Conservation (phyloP, 2,888 invertebrate genomes). For the Agrotis clavis region DNA sequence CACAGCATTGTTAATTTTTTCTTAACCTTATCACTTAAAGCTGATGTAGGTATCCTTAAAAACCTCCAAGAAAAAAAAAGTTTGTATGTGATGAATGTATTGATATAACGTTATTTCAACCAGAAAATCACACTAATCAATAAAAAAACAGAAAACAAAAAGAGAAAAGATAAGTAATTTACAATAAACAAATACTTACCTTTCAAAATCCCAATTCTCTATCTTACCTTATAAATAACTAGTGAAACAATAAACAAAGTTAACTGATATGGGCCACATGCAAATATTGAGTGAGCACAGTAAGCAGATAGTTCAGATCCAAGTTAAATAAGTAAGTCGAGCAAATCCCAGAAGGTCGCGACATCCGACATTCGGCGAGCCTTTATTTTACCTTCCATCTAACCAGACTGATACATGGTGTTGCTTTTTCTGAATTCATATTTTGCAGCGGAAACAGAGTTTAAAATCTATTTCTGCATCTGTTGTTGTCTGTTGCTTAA, state of each 20-base stretch:
- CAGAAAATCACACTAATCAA: not conserved
- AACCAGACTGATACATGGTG: slow-evolving; percentile 78
- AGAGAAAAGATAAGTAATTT: not conserved
- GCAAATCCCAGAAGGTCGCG: slow-evolving; percentile 87
- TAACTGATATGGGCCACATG: slow-evolving; percentile 68
- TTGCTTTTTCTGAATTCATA: slow-evolving; percentile 8
- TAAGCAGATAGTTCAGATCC: slow-evolving; percentile 83
- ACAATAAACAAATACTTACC: slow-evolving; percentile 4
- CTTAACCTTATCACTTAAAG: too few species aligned
- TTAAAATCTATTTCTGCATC: too few species aligned
- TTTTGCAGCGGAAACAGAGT: not conserved
- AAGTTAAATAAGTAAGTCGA: slow-evolving; percentile 86
- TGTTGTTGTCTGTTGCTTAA: too few species aligned
- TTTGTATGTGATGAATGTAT: too few species aligned
- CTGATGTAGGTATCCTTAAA: too few species aligned
- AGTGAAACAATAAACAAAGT: slow-evolving; percentile 55
- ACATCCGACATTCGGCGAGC: slow-evolving; percentile 86
- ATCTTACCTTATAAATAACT: slow-evolving; percentile 43
- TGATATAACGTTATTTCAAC: not conserved
- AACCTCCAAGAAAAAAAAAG: not conserved
- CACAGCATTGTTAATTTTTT: not conserved
- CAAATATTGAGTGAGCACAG: slow-evolving; percentile 81
- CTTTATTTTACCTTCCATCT: slow-evolving; percentile 86
- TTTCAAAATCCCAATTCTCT: not conserved
- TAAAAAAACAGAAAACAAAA: not conserved